phyloP scores from a whole-genome alignment of 2,113 vertebrate genomes.

The Redunca redunca region DNA sequence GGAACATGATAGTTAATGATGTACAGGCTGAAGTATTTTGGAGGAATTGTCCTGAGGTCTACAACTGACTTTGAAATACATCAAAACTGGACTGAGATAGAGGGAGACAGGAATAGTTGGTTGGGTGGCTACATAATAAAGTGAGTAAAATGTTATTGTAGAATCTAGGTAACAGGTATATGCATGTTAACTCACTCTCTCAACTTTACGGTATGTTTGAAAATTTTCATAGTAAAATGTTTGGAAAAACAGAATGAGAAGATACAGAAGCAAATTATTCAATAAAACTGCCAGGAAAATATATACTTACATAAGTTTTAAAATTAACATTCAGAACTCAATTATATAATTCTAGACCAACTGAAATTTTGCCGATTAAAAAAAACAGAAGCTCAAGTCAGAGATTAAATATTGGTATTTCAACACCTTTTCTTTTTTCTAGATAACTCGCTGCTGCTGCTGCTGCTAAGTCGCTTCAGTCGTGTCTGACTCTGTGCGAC shows the following conservation, averaged over 20 bases:
- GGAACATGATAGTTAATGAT: background rate
- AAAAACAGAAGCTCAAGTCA: background rate
- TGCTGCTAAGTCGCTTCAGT: no score
- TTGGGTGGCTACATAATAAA: background rate
- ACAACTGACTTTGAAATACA: background rate
- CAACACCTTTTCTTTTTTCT: conserved; percentile 11
- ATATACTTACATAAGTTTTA: background rate
- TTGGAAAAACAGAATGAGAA: background rate
- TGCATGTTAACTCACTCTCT: background rate
- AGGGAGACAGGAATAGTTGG: background rate
- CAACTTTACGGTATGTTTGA: background rate
- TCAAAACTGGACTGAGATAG: background rate
- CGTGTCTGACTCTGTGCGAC: no score
- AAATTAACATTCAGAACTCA: conserved; percentile 12
- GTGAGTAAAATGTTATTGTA: background rate
- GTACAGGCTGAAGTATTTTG: background rate
- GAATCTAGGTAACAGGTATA: background rate
- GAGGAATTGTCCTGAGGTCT: background rate
- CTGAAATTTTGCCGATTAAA: conserved; percentile 24
- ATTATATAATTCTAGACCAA: background rate
- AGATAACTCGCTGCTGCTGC: background rate
- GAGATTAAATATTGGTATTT: background rate
- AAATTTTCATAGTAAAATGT: background rate
- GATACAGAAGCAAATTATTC: background rate
- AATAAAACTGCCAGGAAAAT: background rate